Base-by-base conservation (phyloP, 2,888 invertebrate species). In the Hydrotaea diabolus region DNA sequence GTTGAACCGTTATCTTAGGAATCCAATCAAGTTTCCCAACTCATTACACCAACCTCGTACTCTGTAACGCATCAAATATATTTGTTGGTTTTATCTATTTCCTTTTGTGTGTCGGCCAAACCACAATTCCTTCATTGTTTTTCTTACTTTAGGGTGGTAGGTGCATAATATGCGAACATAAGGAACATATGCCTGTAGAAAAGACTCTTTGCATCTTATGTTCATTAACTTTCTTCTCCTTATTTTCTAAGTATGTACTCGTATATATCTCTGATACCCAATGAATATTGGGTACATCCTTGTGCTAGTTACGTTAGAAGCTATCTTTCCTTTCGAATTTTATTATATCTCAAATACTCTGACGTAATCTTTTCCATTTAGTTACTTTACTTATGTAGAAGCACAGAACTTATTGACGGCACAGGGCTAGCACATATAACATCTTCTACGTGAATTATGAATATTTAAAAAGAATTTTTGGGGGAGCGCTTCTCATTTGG, bases 91-190 rank as follows among this genome's bases (percentile, higher is more conserved):
- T 66, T 11, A 66, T 19, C 1, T 9, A 17, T 55, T 55, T 19
- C 21, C 49, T 55, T 55, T 21, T 23, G 26, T 59, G 26, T 59
- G 19, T 66, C 15, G 64, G 43, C 21, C 36, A 21, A 66, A 66
- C 66, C 66, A 66, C 66, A 66, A 66, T 66, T 19, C 66, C 66
- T 39, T 43, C 43, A 43, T 66, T 43, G 66, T 66, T 39, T 2
- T 66, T 11, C 66, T 43, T n/a, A n/a, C n/a, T n/a, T n/a, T 15
- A 5, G 8, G 2, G 55, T 11, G 15, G 9, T 59, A 59, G 59
- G 15, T 26, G 13, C 3, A 59, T 13, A 15, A 59, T 26, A 59
- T 9, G 26, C 11, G 9, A 59, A 23, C 8, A 55, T 21, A 1
- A 19, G 13, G 31, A 31, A 31, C 26, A 59, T 59, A 59, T 66